Conservation (phyloP, 2,888 invertebrate genomes). For the Harpagoxenus sublaevis region DNA sequence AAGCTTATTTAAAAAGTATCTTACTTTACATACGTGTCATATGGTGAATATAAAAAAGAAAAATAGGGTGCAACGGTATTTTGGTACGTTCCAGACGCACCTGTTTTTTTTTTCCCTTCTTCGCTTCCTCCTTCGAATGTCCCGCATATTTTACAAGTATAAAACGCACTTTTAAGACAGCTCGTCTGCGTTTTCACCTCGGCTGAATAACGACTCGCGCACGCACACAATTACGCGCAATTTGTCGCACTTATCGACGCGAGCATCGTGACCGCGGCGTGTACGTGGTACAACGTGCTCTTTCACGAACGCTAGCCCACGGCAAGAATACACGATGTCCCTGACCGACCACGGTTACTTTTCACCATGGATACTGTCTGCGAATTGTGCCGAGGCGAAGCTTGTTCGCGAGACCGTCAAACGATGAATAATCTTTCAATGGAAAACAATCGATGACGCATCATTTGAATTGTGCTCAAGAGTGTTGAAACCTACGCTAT, state of each 20-base stretch:
- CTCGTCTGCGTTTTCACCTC: slow-evolving; percentile 64
- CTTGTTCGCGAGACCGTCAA: background rate
- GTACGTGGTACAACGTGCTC: slow-evolving; percentile 53
- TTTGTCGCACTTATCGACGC: slow-evolving; percentile 73
- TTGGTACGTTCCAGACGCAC: background rate
- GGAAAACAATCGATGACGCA: slow-evolving; percentile 26
- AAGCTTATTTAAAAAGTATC: background rate
- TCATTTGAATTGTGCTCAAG: background rate
- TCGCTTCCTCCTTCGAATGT: slow-evolving; percentile 3
- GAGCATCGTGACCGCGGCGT: slow-evolving; percentile 61
- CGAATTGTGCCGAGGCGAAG: slow-evolving; percentile 12
- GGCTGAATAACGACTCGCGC: slow-evolving; percentile 60
- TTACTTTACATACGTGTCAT: background rate
- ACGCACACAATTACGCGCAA: slow-evolving; percentile 72
- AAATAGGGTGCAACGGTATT: slow-evolving; percentile 3
- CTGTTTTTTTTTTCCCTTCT: slow-evolving; percentile 22
- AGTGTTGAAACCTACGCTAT: background rate
- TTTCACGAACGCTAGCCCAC: slow-evolving; percentile 61
- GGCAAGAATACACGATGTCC: slow-evolving; percentile 51
- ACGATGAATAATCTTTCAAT: slow-evolving; percentile 16
- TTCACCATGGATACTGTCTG: slow-evolving; percentile 28
- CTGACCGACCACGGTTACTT: slow-evolving; percentile 40
- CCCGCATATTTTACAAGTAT: slow-evolving; percentile 27
- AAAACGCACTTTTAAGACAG: slow-evolving; percentile 21
- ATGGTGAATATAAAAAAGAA: background rate